A percentile compares a stretch with the other conserved stretches of the same genome.
Conservation (phyloP, 2,113 vertebrate species). For the Eleginops maclovinus region DNA sequence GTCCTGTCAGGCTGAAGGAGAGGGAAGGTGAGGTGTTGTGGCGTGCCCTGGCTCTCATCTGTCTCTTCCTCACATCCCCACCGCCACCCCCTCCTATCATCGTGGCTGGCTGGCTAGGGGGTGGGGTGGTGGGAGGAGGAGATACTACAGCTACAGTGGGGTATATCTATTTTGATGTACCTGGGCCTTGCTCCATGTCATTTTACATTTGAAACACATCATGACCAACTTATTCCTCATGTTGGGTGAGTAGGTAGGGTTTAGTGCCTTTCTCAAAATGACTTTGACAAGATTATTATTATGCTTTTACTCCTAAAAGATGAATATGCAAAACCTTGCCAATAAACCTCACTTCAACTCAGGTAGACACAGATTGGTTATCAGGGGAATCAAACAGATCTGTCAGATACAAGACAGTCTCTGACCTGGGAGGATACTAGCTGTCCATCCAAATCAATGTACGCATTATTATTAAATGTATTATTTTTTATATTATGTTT, state of each 20-base stretch:
- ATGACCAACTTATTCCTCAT: conserved; percentile 20
- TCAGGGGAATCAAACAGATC: background rate
- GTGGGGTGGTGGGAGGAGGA: conserved; percentile 50
- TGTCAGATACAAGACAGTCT: background rate
- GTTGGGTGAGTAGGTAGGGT: conserved; percentile 4
- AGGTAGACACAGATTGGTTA: background rate
- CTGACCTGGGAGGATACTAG: background rate
- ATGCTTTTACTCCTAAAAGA: background rate
- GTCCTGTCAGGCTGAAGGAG: conserved; percentile 88
- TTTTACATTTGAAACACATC: conserved; percentile 28
- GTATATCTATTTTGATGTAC: conserved; percentile 32
- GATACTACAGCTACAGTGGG: conserved; percentile 42
- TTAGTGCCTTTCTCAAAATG: conserved; percentile 28
- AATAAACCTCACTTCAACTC: background rate
- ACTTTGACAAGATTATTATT: background rate
- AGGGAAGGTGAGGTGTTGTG: conserved; percentile 91
- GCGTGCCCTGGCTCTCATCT: conserved; percentile 81
- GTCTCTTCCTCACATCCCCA: conserved; percentile 78
- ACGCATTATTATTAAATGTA: background rate
- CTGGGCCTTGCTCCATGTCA: conserved; percentile 29
- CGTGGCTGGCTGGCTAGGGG: conserved; percentile 48
- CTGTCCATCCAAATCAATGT: background rate
- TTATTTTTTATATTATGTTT: too few relatives aligned
- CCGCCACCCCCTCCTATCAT: conserved; percentile 77
- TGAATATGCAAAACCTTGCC: background rate